Conservation (phyloP, 2,797 vertebrate genomes). For the Muscicapa striata region DNA sequence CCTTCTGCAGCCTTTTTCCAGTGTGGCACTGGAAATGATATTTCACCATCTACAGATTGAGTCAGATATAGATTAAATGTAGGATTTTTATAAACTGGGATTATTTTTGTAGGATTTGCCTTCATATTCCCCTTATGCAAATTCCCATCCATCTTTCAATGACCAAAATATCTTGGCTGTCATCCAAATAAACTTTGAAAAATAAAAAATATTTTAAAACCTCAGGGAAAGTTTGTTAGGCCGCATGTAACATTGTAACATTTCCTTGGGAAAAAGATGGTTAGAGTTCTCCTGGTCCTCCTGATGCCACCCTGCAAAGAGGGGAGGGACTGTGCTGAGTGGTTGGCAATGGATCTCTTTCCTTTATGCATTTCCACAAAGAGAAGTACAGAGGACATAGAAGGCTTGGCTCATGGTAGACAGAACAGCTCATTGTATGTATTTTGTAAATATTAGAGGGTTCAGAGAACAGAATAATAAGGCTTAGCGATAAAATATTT, state of each 20-base stretch:
- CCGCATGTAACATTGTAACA: accelerated
- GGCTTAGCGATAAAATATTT: background rate
- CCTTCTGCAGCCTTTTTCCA: background rate
- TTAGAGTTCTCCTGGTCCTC: background rate
- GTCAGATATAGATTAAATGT: background rate
- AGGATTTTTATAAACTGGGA: background rate
- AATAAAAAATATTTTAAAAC: background rate
- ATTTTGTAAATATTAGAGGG: background rate
- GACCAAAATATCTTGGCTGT: background rate
- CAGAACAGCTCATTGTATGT: background rate
- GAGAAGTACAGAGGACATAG: background rate
- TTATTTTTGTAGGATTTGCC: background rate
- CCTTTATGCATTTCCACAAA: background rate
- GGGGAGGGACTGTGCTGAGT: background rate
- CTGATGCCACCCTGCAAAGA: background rate
- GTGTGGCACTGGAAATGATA: background rate
- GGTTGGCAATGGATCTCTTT: background rate
- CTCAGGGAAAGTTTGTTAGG: background rate
- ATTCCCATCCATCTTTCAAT: background rate
- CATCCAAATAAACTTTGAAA: background rate
- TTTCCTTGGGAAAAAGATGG: background rate
- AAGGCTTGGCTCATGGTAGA: background rate
- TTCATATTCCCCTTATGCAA: background rate
- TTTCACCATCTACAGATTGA: background rate
- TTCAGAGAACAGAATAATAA: background rate